Evolutionary conservation across 92 coral and sea anemone genomes (phyloP), one percentile per base, ranked within the genome.

Genomic region (Phenganax subtilis): DNA sequence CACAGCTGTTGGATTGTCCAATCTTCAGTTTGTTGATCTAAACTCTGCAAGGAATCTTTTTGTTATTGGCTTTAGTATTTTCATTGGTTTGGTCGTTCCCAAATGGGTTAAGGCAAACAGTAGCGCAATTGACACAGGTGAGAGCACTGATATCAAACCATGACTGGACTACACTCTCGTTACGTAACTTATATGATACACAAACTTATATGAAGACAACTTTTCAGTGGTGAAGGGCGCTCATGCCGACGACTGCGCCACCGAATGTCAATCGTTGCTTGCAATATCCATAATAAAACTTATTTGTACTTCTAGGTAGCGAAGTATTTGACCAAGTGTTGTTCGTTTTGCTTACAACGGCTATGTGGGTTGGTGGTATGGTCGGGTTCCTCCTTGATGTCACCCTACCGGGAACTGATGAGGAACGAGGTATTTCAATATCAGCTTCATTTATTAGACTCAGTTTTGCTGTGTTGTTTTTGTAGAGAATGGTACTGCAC

Each of bases 341-440:
- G 12, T 83, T 83, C 25, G 97, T 94, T 51, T 91, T 94, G 86
- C 89, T 94, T 60, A 84, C 86, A 71, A 94, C 98, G 12, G 90
- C 90, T 68, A 94, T 94, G 91, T 94, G 93, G 57, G 96, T 94
- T 27, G 98, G 97, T 12, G 93, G 98, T 8, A 53, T 89, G 14
- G 72, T 84, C 69, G 97, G 93, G 10, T 80, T 93, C 74, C 62
- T 93, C 28, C 85, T 93, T 83, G 98, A 93, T 83, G 88, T 90
- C 86, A 91, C 97, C 55, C 90, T 93, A 54, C 97, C 98, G n/a
- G 98, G 98, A 0, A 93, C 98, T 8, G 71, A 85, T 6, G 92
- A 93, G 85, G 98, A 93, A 83, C 98, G 98, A 17, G 98, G 98
- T 37, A 37, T 37, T 37, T 37, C 47, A 37, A 1, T 37, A 5